A percentile compares a stretch with the other conserved stretches of the same genome.
phyloP scores from a whole-genome alignment of 2,113 vertebrate species.

The Nanorana parkeri region DNA sequence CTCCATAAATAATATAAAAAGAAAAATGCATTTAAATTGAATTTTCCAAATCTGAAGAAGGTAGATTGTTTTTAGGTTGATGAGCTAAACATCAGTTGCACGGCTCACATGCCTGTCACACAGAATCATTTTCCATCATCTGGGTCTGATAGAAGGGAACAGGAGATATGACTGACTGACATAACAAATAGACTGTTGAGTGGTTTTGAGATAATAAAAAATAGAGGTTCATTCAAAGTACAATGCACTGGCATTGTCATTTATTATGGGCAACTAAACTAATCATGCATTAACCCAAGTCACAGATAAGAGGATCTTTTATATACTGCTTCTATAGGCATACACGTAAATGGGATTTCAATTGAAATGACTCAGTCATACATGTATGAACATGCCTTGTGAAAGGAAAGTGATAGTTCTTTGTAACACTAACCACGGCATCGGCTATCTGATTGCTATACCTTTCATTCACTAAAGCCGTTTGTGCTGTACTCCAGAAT shows the following conservation, averaged over 20 bases:
- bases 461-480: background rate
- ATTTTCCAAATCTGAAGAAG: background rate
- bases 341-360: background rate
- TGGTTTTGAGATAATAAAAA: conserved; percentile 12
- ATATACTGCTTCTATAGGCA: conserved; percentile 1
- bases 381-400: background rate
- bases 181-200: background rate
- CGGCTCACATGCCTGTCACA: background rate
- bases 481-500: conserved; percentile 10
- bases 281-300: conserved; percentile 1
- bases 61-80: background rate
- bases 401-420: conserved; percentile 1
- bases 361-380: conserved; percentile 13
- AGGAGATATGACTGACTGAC: background rate
- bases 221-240: background rate
- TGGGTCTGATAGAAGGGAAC: background rate
- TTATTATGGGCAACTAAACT: background rate
- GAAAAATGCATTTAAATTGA: background rate
- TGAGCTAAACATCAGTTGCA: background rate
- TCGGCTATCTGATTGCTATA: background rate
- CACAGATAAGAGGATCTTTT: conserved; percentile 13
- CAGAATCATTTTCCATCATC: conserved; percentile 30
- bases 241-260: background rate
- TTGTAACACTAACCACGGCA: background rate
- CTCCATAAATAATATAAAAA: background rate